phyloP scores from a whole-genome alignment of 2,888 invertebrate genomes.

The Acanthoscelides obtectus region DNA sequence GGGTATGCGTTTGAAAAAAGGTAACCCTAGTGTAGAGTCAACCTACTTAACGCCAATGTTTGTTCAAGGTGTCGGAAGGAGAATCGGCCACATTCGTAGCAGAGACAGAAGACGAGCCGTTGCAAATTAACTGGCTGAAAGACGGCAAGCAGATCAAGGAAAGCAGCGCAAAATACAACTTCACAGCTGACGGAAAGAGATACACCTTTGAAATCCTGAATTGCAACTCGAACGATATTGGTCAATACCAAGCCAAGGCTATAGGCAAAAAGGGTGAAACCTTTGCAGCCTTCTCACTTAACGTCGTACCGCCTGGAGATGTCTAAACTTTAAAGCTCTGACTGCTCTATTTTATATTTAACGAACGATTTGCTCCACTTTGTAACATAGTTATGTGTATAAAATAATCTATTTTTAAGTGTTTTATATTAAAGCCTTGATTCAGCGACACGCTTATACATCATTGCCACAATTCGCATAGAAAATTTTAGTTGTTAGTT shows the following conservation, averaged over 20 bases:
- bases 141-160: constrained; percentile 88
- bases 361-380: constrained; percentile 37
- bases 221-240: constrained; percentile 72
- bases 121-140: constrained; percentile 80
- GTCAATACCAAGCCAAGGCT: constrained; percentile 83
- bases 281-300: constrained; percentile 80
- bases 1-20: too few species aligned
- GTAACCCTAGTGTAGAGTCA: too few species aligned
- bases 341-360: constrained; percentile 17
- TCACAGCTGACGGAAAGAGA: constrained; percentile 76
- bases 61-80: constrained; percentile 57
- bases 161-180: constrained; percentile 68
- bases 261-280: constrained; percentile 83
- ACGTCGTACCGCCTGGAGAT: constrained; percentile 60
- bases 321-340: constrained; percentile 40
- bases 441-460: not conserved
- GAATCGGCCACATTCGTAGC: constrained; percentile 77
- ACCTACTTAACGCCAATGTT: too few species aligned
- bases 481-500: not conserved
- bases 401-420: constrained; percentile 32
- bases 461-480: not conserved
- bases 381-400: constrained; percentile 26
- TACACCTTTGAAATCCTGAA: constrained; percentile 75
- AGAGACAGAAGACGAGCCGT: constrained; percentile 68
- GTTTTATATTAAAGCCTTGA: constrained; percentile 32